Conservation (phyloP, 2,797 vertebrate species). For the Sebastes cheni region DNA sequence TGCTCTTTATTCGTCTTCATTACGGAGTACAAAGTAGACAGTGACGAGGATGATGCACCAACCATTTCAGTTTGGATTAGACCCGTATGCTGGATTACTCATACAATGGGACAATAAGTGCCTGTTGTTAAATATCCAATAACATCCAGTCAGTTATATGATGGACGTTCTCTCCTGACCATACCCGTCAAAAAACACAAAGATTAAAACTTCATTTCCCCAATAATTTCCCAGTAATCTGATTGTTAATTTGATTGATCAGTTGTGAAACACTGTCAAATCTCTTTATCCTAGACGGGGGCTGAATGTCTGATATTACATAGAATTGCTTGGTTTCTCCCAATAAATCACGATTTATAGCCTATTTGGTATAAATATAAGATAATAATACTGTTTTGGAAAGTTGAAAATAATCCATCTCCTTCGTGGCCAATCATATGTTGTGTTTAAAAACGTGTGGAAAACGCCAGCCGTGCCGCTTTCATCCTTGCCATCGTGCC, state of each 20-base stretch:
- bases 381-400: too few species aligned
- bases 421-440: too few species aligned
- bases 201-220: neutral
- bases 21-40: conserved; percentile 9
- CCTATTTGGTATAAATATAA: too few species aligned
- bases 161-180: conserved; percentile 8
- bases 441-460: too few species aligned
- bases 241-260: neutral
- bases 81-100: neutral
- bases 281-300: neutral
- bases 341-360: too few species aligned
- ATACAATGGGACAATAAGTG: conserved; percentile 2
- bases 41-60: neutral
- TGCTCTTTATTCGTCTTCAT: conserved; percentile 24
- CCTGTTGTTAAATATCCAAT: conserved; percentile 9
- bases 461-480: too few species aligned
- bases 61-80: neutral
- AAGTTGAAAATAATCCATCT: too few species aligned
- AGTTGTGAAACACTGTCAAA: neutral
- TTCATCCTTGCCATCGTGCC: too few species aligned
- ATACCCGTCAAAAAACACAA: neutral
- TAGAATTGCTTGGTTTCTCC: too few species aligned
- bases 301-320: too few species aligned
- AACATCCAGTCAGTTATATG: neutral
- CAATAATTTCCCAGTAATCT: neutral